These are phyloP conservation scores for Agelastica alni DNA, from an alignment of 2,888 invertebrate genomes.

Conservation along the genomic window DNA sequence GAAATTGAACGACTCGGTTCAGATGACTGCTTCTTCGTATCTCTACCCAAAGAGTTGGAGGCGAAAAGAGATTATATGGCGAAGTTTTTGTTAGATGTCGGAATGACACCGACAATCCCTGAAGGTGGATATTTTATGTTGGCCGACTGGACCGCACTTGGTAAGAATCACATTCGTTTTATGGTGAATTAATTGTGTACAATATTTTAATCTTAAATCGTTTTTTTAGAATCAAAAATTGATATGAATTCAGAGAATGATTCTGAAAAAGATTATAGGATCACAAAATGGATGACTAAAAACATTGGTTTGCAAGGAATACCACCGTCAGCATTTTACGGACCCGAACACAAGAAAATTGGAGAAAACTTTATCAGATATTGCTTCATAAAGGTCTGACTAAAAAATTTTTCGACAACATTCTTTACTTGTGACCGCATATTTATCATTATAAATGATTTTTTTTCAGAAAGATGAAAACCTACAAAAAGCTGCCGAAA, in stretches of 20 bases:
- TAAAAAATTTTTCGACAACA: no score
- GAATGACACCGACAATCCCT: slow-evolving; percentile 89
- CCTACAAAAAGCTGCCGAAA: slow-evolving; percentile 66
- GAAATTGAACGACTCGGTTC: slow-evolving; percentile 73
- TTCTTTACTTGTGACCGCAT: no score
- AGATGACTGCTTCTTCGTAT: slow-evolving; percentile 82
- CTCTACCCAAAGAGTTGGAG: slow-evolving; percentile 73
- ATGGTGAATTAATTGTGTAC: neutral
- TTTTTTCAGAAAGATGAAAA: slow-evolving; percentile 82
- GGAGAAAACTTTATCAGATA: slow-evolving; percentile 88
- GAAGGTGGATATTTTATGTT: slow-evolving; percentile 98
- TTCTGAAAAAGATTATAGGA: slow-evolving; percentile 81
- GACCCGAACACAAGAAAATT: slow-evolving; percentile 73
- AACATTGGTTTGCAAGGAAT: slow-evolving; percentile 92
- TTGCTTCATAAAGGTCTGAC: slow-evolving; percentile 96
- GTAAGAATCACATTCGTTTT: slow-evolving; percentile 53
- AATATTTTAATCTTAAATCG: no score
- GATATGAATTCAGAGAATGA: slow-evolving; percentile 73
- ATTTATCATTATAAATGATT: no score
- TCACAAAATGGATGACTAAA: slow-evolving; percentile 95
- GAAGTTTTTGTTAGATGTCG: slow-evolving; percentile 73
- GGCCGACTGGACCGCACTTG: slow-evolving; percentile 85
- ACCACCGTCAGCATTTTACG: slow-evolving; percentile 94
- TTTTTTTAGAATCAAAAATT: slow-evolving; percentile 64
- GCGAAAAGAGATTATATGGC: slow-evolving; percentile 81